A percentile compares a stretch with the other conserved stretches of the same genome.
phyloP scores from a whole-genome alignment of 2,113 vertebrate genomes.

The Telmatochromis brachygnathus region DNA sequence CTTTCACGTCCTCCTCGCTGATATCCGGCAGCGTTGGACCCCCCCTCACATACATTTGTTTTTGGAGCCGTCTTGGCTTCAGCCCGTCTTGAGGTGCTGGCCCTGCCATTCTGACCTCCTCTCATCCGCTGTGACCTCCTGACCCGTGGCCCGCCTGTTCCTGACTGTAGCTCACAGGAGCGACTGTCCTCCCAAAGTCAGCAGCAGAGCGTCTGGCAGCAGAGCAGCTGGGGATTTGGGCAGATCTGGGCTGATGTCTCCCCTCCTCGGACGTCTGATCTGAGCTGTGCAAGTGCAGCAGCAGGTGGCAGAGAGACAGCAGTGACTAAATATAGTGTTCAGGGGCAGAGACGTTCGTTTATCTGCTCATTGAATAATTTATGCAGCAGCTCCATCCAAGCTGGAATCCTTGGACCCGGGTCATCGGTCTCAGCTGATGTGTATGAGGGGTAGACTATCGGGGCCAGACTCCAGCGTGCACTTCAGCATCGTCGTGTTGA shows the following conservation, averaged over 20 bases:
- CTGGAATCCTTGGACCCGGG: constrained; percentile 5
- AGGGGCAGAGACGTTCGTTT: constrained; percentile 19
- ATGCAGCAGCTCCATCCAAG: constrained; percentile 33
- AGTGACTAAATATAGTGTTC: constrained; percentile 53
- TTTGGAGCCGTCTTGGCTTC: constrained; percentile 48
- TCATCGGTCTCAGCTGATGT: constrained; percentile 24
- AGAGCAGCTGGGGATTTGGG: constrained; percentile 52
- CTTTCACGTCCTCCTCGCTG: not conserved
- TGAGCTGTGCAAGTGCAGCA: not conserved
- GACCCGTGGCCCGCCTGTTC: constrained; percentile 10
- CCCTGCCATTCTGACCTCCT: constrained; percentile 30
- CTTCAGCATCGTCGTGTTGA: not conserved
- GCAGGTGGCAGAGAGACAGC: constrained; percentile 9
- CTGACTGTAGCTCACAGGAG: not conserved
- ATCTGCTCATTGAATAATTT: constrained; percentile 56
- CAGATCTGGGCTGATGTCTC: constrained; percentile 44
- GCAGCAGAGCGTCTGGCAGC: constrained; percentile 1
- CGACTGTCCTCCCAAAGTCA: not conserved
- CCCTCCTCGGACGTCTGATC: constrained; percentile 5
- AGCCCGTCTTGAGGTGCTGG: constrained; percentile 32
- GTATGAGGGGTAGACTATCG: not conserved
- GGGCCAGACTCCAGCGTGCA: not conserved
- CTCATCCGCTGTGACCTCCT: constrained; percentile 1
- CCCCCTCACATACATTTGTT: constrained; percentile 26
- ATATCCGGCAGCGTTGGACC: not conserved